A percentile compares a stretch with the other conserved stretches of the same genome.
Evolutionary conservation across 2,113 vertebrate genomes (phyloP).

Genomic region (Lycocorax pyrrhopterus): DNA sequence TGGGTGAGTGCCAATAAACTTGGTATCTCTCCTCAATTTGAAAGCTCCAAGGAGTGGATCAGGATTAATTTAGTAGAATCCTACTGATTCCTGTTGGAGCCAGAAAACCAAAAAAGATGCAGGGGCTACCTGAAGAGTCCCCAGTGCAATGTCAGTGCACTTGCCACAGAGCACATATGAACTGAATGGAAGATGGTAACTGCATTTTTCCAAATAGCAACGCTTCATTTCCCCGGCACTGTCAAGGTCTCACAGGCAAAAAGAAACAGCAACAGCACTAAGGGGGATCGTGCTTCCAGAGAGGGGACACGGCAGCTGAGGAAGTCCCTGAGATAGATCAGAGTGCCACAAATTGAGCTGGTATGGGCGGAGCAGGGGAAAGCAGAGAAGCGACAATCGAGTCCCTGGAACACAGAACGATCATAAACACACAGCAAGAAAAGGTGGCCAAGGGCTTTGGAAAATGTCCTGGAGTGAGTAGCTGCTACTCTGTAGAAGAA

Average conservation of each 20-base stretch:
- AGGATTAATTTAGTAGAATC: background rate
- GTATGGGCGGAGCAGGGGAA: background rate
- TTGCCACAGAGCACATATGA: background rate
- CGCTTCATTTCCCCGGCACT: background rate
- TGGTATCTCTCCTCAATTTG: background rate
- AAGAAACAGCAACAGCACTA: background rate
- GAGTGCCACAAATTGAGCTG: background rate
- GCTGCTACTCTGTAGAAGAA: background rate
- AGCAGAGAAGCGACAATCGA: accelerated
- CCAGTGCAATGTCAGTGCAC: background rate
- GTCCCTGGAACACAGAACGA: background rate
- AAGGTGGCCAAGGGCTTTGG: background rate
- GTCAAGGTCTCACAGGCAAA: background rate
- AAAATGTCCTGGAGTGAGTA: background rate
- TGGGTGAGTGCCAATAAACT: background rate
- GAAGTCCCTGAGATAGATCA: background rate
- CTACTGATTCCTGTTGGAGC: background rate
- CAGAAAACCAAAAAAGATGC: background rate
- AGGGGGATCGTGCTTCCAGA: accelerated
- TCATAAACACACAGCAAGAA: background rate
- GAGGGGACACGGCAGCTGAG: background rate
- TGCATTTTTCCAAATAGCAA: background rate
- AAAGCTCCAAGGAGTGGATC: background rate
- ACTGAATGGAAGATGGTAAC: background rate
- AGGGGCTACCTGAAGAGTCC: background rate